These are phyloP conservation scores for Drosophila parvula DNA, from an alignment of 1,140 invertebrate genomes.

Conservation along the genomic window DNA sequence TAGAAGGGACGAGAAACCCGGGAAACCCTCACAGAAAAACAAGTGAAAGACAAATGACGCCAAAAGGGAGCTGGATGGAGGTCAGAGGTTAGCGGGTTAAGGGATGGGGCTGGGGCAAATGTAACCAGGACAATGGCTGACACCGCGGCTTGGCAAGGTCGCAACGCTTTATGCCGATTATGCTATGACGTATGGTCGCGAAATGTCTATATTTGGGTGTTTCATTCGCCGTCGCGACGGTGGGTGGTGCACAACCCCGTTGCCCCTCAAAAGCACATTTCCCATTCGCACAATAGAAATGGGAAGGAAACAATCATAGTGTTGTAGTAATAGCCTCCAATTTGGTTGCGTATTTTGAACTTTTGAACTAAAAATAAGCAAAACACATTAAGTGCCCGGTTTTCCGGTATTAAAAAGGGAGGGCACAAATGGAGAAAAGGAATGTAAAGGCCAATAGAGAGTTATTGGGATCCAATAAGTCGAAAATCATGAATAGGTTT, in stretches of 20 bases:
- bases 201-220: conserved; percentile 50
- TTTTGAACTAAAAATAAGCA: conserved; percentile 41
- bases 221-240: neutral
- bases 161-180: conserved; percentile 25
- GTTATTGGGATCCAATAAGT: conserved; percentile 13
- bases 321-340: conserved; percentile 24
- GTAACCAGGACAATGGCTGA: conserved; percentile 59
- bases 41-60: conserved; percentile 22
- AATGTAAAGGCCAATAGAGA: neutral
- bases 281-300: conserved; percentile 13
- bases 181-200: conserved; percentile 29
- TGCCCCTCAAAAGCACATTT: conserved; percentile 1
- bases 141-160: conserved; percentile 46
- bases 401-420: neutral
- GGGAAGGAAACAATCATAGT: conserved; percentile 38
- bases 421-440: neutral
- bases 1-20: conserved; percentile 13
- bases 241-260: conserved; percentile 4
- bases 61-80: conserved; percentile 10
- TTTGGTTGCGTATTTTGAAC: conserved; percentile 35
- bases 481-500: neutral
- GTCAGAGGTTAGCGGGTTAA: conserved; percentile 16
- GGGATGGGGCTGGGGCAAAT: neutral
- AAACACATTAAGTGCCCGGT: conserved; percentile 12
- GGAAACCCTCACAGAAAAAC: neutral